Evolutionary conservation across 53 echinoderm and acorn worm genomes (phyloP).

Genomic region (Actinopyga echinites): DNA sequence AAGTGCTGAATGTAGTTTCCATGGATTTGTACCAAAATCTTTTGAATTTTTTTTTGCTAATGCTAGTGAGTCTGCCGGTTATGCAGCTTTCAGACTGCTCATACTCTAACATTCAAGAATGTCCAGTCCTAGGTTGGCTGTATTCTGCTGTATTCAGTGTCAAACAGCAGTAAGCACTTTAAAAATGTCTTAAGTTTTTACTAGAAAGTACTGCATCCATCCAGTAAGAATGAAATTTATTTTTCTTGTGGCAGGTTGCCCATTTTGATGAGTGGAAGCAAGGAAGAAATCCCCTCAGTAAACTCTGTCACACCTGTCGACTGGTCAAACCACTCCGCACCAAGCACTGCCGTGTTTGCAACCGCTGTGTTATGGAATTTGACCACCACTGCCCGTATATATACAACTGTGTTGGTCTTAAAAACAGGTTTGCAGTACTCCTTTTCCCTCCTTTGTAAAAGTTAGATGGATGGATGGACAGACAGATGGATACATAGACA

Average conservation of each 20-base stretch:
- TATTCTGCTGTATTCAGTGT: too few species aligned
- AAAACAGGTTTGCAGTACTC: constrained; percentile 66
- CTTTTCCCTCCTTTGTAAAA: too few species aligned
- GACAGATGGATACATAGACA: too few species aligned
- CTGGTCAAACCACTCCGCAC: constrained; percentile 92
- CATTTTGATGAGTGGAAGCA: constrained; percentile 99
- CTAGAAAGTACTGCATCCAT: background rate
- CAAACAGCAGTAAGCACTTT: too few species aligned
- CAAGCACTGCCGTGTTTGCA: constrained; percentile 95
- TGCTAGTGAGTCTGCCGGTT: too few species aligned
- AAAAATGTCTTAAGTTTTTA: background rate
- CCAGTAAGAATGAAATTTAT: background rate
- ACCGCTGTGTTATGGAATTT: constrained; percentile 92
- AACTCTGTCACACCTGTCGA: constrained; percentile 92
- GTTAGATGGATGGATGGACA: too few species aligned
- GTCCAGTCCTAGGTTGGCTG: too few species aligned
- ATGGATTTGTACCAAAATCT: too few species aligned
- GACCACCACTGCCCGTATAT: constrained; percentile 99
- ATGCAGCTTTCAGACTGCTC: too few species aligned
- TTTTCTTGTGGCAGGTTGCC: constrained; percentile 66
- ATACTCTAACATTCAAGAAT: too few species aligned
- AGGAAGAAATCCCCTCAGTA: constrained; percentile 81
- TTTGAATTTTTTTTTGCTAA: too few species aligned
- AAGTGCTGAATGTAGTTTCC: too few species aligned
- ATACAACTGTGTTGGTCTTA: constrained; percentile 95